Evolutionary conservation across 30 jellyfish, hydroid and myxozoan species (phyloP), one percentile per base, ranked within the genome.

Genomic region (Phacellophora camtschatica): DNA sequence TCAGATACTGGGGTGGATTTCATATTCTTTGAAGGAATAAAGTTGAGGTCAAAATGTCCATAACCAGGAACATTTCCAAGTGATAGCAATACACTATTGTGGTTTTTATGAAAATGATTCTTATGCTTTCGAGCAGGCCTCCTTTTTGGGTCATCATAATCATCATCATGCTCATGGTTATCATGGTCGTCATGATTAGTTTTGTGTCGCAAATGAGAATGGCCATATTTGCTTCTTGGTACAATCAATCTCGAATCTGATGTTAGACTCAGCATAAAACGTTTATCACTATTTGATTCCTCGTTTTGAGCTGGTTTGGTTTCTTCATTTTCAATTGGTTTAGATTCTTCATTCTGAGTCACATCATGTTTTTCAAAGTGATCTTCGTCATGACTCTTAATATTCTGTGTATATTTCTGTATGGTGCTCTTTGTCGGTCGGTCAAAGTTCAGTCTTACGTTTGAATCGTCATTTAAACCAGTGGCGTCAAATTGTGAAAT

Each of bases 401-500:
- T 61, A 20, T 23, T 20, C 23, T 34, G 74, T 43, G 67, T 23
- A 23, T 69, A 62, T 73, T 2, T 23, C 25, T 57, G 37, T 25
- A 57, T 57, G 5, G 89, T 77, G 43, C 66, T 23, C 29, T 58
- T 64, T 8, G 89, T 77, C 25, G 89, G 74, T 76, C 79, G 68
- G 71, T 73, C 86, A 51, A 30, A 20, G 19, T 22, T 4, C 12
- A n/a, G 5, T 33, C 49, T 34, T 30, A 48, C 35, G 12, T 51
- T 45, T 58, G 81, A 16, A 45, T n/a, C 10, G 81, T 62, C 82
- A 2, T 77, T 45, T 7, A 22, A 16, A 10, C 16, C 3, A 20
- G 20, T 5, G 50, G 22, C 29, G 41, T 10, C 23, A 16, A 1
- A 4, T 9, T 25, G 15, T 30, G 59, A 32, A 72, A 42, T 34